Conservation (phyloP, 2,113 vertebrate species). For the Sialia sialis region DNA sequence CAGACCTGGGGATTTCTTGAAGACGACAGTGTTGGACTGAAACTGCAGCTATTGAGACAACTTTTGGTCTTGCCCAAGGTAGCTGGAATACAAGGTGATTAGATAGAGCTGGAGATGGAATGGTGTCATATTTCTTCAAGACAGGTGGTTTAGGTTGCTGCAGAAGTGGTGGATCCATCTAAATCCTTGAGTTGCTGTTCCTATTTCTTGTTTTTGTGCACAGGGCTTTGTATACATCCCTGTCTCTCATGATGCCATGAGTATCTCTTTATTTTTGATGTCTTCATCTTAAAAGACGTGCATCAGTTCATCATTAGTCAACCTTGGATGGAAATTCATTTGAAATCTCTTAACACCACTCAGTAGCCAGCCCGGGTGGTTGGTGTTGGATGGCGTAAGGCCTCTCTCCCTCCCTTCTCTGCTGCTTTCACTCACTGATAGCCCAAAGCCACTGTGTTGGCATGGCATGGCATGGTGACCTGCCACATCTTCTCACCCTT, state of each 20-base stretch:
- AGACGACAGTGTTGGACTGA: neutral
- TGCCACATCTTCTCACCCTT: neutral
- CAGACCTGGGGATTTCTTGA: neutral
- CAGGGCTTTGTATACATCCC: constrained; percentile 57
- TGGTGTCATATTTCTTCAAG: neutral
- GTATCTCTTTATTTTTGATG: constrained; percentile 42
- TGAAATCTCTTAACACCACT: neutral
- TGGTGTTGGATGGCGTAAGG: constrained; percentile 8
- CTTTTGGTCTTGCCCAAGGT: neutral
- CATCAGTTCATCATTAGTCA: constrained; percentile 41
- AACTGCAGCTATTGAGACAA: neutral
- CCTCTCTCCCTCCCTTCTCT: neutral
- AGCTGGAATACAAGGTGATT: neutral
- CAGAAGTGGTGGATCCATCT: neutral
- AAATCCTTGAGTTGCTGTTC: neutral
- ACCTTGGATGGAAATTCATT: constrained; percentile 30
- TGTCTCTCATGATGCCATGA: constrained; percentile 50
- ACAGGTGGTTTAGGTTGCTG: neutral
- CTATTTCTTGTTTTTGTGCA: constrained; percentile 28
- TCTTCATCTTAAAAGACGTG: constrained; percentile 21
- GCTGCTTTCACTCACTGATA: constrained; percentile 28
- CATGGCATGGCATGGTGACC: constrained; percentile 3
- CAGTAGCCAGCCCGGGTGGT: neutral
- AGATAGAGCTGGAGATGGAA: neutral
- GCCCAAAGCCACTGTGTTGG: neutral